Conservation (phyloP, 2,113 vertebrate genomes). For the Trichechus manatus region DNA sequence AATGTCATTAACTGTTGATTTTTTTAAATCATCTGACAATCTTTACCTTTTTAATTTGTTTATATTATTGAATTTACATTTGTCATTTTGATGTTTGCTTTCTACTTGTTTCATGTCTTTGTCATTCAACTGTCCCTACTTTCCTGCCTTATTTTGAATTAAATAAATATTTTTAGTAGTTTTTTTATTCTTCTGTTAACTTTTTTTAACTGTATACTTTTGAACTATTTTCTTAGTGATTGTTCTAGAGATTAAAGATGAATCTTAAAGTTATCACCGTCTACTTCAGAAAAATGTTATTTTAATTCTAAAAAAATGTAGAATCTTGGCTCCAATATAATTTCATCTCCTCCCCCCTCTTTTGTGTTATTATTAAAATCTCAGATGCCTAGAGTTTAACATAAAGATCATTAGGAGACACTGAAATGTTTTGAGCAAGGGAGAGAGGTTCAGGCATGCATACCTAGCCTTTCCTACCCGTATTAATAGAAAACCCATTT, state of each 20-base stretch:
- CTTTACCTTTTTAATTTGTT: neutral
- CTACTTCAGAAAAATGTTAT: neutral
- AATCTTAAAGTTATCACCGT: neutral
- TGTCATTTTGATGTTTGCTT: neutral
- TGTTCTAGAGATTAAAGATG: neutral
- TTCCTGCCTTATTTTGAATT: conserved; percentile 20
- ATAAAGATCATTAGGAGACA: neutral
- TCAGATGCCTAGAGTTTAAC: neutral
- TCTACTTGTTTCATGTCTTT: neutral
- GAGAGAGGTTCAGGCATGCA: neutral
- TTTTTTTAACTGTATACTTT: neutral
- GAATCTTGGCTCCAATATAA: fast-evolving
- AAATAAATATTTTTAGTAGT: neutral
- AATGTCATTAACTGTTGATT: neutral
- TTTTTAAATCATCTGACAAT: neutral
- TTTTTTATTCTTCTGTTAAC: neutral
- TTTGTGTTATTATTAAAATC: neutral
- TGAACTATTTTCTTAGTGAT: neutral
- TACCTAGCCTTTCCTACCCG: neutral
- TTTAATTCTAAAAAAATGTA: neutral
- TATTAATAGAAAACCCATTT: neutral
- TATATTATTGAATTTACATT: conserved; percentile 4
- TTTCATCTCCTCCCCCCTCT: fast-evolving
- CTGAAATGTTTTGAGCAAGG: neutral
- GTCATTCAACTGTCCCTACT: neutral